phyloP scores from a whole-genome alignment of 2,113 vertebrate genomes.

The Bambusicola thoracicus region DNA sequence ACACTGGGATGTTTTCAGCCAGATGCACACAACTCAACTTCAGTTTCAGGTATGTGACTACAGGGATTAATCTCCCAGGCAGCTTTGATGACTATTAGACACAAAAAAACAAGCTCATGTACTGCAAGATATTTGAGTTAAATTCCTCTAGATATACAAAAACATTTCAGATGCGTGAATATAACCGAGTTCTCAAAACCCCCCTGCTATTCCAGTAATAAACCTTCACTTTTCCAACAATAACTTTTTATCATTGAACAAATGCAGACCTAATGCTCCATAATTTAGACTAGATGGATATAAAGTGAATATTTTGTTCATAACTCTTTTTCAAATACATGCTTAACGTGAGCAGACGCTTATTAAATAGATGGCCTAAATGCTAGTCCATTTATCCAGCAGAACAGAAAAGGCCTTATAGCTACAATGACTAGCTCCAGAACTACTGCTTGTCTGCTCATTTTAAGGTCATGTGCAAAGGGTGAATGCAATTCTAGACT shows the following conservation, averaged over 20 bases:
- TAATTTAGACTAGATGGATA: not conserved
- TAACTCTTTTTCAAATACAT: not conserved
- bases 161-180: not conserved
- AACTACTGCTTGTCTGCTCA: too few relatives aligned
- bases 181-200: not conserved
- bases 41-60: not conserved
- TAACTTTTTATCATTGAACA: not conserved
- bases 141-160: not conserved
- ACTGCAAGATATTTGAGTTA: not conserved
- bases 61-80: not conserved
- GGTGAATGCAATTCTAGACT: not conserved
- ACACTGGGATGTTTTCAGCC: not conserved
- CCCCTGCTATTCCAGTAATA: not conserved
- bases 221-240: not conserved
- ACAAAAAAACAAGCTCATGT: not conserved
- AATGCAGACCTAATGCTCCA: not conserved
- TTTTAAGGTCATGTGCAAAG: not conserved
- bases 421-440: not conserved
- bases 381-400: not conserved
- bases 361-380: not conserved
- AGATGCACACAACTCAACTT: accelerated
- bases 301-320: not conserved
- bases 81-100: not conserved
- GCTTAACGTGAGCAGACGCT: not conserved
- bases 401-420: not conserved